phyloP scores from a whole-genome alignment of 1,140 invertebrate species.

The Lordiphosa mommai region DNA sequence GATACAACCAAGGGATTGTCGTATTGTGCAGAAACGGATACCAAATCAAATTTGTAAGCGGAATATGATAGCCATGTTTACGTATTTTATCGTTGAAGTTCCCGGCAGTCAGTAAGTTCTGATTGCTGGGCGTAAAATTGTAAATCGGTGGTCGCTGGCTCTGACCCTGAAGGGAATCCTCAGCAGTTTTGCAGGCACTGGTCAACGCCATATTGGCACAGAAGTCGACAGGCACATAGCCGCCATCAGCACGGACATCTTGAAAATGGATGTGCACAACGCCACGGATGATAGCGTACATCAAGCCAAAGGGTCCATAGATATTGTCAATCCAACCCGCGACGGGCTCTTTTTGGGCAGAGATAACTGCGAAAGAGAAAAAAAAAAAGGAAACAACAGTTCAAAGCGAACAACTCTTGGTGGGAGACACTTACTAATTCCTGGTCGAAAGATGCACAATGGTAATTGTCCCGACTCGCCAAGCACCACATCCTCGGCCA shows the following conservation, averaged over 20 bases:
- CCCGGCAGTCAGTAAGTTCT: constrained; percentile 83
- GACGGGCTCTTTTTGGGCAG: constrained; percentile 87
- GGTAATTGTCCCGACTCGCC: too few relatives aligned
- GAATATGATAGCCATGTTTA: constrained; percentile 59
- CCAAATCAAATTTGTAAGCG: constrained; percentile 80
- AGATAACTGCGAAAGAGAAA: constrained; percentile 84
- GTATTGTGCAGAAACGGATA: constrained; percentile 79
- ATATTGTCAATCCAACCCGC: constrained; percentile 93
- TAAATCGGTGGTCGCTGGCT: constrained; percentile 81
- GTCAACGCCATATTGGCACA: constrained; percentile 88
- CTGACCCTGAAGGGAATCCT: constrained; percentile 12
- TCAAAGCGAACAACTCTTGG: neutral
- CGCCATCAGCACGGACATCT: constrained; percentile 82
- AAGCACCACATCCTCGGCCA: too few relatives aligned
- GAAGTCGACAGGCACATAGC: constrained; percentile 90
- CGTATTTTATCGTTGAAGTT: constrained; percentile 78
- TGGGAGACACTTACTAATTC: constrained; percentile 82
- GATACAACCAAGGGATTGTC: constrained; percentile 65
- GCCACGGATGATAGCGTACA: constrained; percentile 86
- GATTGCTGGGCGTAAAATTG: constrained; percentile 84
- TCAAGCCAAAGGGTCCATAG: constrained; percentile 90
- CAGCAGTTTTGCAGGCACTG: constrained; percentile 84
- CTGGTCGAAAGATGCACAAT: constrained; percentile 86
- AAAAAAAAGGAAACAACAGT: neutral
- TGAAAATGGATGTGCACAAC: constrained; percentile 83